Evolutionary conservation across 2,797 vertebrate genomes (phyloP).

Genomic region (Trematomus bernacchii): DNA sequence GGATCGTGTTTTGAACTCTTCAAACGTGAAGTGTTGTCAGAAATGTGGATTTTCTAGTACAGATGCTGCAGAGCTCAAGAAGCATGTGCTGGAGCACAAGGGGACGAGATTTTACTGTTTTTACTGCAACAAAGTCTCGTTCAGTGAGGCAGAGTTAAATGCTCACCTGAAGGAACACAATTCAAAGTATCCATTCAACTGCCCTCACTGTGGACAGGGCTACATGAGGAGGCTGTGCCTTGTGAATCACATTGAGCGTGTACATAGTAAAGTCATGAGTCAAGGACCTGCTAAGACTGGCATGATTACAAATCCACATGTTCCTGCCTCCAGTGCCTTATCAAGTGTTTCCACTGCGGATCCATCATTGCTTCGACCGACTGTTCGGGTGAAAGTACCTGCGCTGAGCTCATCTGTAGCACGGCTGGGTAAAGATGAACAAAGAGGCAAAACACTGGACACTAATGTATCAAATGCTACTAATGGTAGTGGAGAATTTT

Average conservation of each 20-base stretch:
- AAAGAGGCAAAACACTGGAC: constrained; percentile 60
- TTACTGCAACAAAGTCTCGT: constrained; percentile 90
- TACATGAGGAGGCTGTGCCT: constrained; percentile 93
- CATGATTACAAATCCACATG: constrained; percentile 39
- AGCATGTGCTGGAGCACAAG: constrained; percentile 89
- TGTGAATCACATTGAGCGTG: constrained; percentile 91
- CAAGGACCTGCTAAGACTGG: constrained; percentile 60
- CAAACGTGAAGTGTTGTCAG: constrained; percentile 86
- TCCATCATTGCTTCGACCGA: constrained; percentile 35
- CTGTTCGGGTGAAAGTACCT: constrained; percentile 64
- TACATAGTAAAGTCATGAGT: constrained; percentile 82
- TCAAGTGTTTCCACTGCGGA: constrained; percentile 53
- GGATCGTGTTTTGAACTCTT: constrained; percentile 43
- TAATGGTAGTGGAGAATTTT: constrained; percentile 87
- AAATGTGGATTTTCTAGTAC: constrained; percentile 92
- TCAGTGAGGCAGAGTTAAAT: constrained; percentile 92
- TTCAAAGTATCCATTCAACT: constrained; percentile 89
- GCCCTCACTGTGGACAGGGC: constrained; percentile 93
- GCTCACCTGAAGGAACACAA: constrained; percentile 92
- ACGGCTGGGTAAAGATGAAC: constrained; percentile 59
- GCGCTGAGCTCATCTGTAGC: constrained; percentile 36
- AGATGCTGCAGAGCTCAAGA: constrained; percentile 86
- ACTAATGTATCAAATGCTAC: constrained; percentile 39
- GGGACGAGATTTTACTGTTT: constrained; percentile 92
- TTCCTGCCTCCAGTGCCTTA: constrained; percentile 69